Evolutionary conservation across 2,888 invertebrate species (phyloP).

Genomic region (Campoplex capitator): DNA sequence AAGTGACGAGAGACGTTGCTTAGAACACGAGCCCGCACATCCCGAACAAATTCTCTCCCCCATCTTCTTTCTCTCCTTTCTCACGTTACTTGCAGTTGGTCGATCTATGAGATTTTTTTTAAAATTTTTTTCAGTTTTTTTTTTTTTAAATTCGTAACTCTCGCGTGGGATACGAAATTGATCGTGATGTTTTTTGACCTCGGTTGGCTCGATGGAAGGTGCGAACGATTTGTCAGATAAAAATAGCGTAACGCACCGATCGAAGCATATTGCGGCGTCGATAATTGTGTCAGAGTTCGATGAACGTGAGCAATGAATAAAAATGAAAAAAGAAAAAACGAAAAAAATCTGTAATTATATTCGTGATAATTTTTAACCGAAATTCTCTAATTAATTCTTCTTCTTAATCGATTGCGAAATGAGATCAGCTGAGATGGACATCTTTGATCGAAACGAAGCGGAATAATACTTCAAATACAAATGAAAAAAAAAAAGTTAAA

Average conservation of each 20-base stretch:
- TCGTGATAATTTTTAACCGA: no score
- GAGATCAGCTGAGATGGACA: no score
- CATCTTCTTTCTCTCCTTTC: constrained; percentile 68
- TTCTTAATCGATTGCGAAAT: no score
- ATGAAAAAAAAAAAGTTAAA: no score
- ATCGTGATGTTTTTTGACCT: constrained; percentile 18
- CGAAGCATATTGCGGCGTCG: not conserved
- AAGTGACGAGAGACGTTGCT: constrained; percentile 58
- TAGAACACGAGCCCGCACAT: constrained; percentile 52
- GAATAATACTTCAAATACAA: no score
- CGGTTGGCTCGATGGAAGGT: constrained; percentile 1
- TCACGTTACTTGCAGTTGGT: constrained; percentile 75
- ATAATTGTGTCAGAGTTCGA: not conserved
- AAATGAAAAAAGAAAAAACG: not conserved
- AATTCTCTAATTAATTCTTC: no score
- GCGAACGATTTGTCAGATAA: not conserved
- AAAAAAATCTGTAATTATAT: not conserved
- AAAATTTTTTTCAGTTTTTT: constrained; percentile 2
- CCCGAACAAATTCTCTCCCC: constrained; percentile 16
- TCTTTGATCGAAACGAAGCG: no score
- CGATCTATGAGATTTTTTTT: constrained; percentile 61
- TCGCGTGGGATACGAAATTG: constrained; percentile 60
- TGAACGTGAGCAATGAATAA: not conserved
- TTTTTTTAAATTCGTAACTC: not conserved
- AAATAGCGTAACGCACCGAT: not conserved